Evolutionary conservation across 2,888 invertebrate genomes (phyloP), one percentile per base, ranked within the genome.

Genomic region (Desoria tigrina): DNA sequence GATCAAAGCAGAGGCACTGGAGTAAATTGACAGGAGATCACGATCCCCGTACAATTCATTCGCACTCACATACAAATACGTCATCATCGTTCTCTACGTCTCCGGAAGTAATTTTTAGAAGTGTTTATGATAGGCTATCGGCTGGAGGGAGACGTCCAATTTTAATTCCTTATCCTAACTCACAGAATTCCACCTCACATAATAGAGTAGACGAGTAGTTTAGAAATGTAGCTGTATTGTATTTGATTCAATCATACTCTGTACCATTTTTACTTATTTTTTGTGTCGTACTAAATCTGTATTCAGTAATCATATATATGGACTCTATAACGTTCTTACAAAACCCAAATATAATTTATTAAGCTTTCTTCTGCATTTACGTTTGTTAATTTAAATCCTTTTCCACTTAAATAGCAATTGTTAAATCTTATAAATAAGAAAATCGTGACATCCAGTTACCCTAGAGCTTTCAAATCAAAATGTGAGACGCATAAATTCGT

Each of bases 81-180:
- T 64, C 66, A 45, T 68, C 71, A 3, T 74, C 70, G 37, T 75
- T 76, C 42, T 73, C 74, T 24, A 74, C 75, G 24, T 75, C 77
- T 21, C 78, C 78, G 42, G 78, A 79, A 77, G 78, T 79, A 55
- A 76, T 78, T 58, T 79, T 79, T 72, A 76, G 78, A 66, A 79
- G 77, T 71, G 68, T 78, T 28, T 78, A 78, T 66, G 79, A 78
- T 66, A 74, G 78, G 66, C 70, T 77, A 53, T 76, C 76, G 49
- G 76, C 76, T 18, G 76, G 75, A 51, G 76, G 76, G 63, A 69
- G 75, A 53, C 68, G 76, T 42, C 76, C 75, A 3, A 75, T 77
- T 62, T 69, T 77, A 55, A 75, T 77, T 50, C 76, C 76, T 9
- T 77, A 75, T 63, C 74, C 76, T 6, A 76, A 76, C 66, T 69